Evolutionary conservation across 2,888 invertebrate genomes (phyloP).

Genomic region (Metellina segmentata): DNA sequence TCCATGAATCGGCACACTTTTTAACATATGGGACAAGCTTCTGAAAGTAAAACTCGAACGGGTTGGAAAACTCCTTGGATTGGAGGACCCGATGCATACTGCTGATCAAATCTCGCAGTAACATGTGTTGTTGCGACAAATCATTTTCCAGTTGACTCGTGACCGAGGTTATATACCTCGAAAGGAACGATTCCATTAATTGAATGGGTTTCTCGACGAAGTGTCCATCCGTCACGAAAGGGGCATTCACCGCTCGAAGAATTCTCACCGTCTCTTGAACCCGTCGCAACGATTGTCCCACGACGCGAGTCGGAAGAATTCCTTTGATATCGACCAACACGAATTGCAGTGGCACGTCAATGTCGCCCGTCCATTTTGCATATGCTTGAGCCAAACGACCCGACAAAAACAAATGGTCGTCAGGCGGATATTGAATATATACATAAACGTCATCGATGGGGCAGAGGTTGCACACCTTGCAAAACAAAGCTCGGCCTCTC

Average conservation of each 20-base stretch:
- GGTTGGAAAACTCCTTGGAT: not conserved
- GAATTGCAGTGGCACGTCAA: too few relatives aligned
- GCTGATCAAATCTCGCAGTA: not conserved
- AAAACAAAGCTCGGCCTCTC: not conserved
- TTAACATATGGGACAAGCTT: constrained; percentile 32
- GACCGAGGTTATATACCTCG: not conserved
- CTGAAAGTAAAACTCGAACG: constrained; percentile 21
- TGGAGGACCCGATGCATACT: not conserved
- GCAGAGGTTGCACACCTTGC: not conserved
- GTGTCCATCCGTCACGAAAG: too few relatives aligned
- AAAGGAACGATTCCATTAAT: not conserved
- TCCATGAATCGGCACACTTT: not conserved
- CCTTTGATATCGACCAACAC: not conserved
- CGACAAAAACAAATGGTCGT: not conserved
- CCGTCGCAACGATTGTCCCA: not conserved
- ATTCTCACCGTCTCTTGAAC: not conserved
- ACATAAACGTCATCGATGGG: too few relatives aligned
- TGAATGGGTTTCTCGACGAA: not conserved
- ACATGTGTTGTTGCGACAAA: not conserved
- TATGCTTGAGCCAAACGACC: constrained; percentile 14
- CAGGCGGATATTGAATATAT: not conserved
- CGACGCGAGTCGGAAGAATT: not conserved
- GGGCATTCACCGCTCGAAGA: not conserved
- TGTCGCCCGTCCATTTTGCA: not conserved
- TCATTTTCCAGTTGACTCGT: not conserved